Base-by-base conservation (phyloP, 2,888 invertebrate species). In the Xestoiulus laeticollis region DNA sequence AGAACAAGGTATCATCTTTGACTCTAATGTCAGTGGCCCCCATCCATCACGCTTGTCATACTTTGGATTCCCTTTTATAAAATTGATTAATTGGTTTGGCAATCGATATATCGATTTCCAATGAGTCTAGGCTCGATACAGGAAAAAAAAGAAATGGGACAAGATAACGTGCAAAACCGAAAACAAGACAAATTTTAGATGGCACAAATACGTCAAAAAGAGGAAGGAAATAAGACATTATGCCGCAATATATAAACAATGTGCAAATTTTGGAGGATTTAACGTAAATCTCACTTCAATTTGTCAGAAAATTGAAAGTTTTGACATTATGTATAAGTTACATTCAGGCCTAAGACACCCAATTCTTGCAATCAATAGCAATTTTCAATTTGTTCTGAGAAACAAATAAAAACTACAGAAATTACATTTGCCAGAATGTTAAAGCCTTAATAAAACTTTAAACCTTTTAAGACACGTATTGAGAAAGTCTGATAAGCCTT, bases 1-100 rank as follows among this genome's bases (percentile, higher is more conserved):
- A 30, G 30, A 78, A 30, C 14, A 78, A 78, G 0, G 30, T 30
- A 26, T 78, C 78, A 12, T 30, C 78, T 30, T 78, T 78, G 78
- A 14, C 78, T 30, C 30, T 30, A 78, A 78, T 78, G 78, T 78
- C 78, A 78, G 78, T 78, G 78, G 78, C 78, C 78, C 48, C 30
- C 78, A 78, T 78, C 78, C 78, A 78, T 78, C 78, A 30, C 16
- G 12, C 78, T 26, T 78, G 78, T 26, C 78, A 30, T 26, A 68
- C 78, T 12, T 78, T 30, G 2, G 78, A 14, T 6, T 78, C 14
- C 30, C 12, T 78, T 78, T 30, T 14, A 30, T 14, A 78, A 78
- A 78, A 78, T 78, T 78, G 78, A 78, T 78, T 78, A 78, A 78
- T 78, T 78, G 78, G 78, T 30, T 78, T 26, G 30, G 16, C 78